Evolutionary conservation across 1,140 invertebrate species (phyloP).

Genomic region (Drosophila nigrodunni): DNA sequence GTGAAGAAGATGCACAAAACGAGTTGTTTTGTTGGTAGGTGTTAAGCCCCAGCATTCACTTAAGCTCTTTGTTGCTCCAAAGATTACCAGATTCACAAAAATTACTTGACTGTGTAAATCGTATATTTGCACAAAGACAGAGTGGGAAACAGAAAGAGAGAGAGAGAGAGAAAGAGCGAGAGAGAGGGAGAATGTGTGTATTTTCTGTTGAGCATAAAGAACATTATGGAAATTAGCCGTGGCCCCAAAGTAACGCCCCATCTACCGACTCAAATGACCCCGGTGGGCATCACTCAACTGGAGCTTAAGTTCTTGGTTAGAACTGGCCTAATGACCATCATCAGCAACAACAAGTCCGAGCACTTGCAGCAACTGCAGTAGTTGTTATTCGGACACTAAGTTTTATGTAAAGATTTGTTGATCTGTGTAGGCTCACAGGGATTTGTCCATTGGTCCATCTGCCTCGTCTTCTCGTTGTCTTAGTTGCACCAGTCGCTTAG

Average conservation of each 20-base stretch:
- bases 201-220: slow-evolving; percentile 30
- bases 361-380: slow-evolving; percentile 52
- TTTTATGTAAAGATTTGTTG: slow-evolving; percentile 65
- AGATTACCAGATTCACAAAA: slow-evolving; percentile 33
- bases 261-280: slow-evolving; percentile 69
- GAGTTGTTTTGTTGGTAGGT: slow-evolving; percentile 48
- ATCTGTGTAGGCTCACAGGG: slow-evolving; percentile 32
- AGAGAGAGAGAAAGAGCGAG: no score
- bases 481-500: slow-evolving; percentile 23
- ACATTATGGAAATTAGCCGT: slow-evolving; percentile 77
- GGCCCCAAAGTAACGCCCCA: slow-evolving; percentile 73
- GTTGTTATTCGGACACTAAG: slow-evolving; percentile 27
- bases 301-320: slow-evolving; percentile 9
- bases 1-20: slow-evolving; percentile 19
- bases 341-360: slow-evolving; percentile 35
- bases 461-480: slow-evolving; percentile 11
- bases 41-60: slow-evolving; percentile 55
- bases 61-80: slow-evolving; percentile 40
- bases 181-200: slow-evolving; percentile 48
- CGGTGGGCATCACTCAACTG: slow-evolving; percentile 51
- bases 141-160: slow-evolving; percentile 20
- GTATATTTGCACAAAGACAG: slow-evolving; percentile 38
- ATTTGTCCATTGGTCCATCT: no score
- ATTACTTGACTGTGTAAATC: slow-evolving; percentile 15
- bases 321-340: slow-evolving; percentile 64